Conservation (phyloP, 2,797 vertebrate genomes). For the Rhadinocentrus ornatus region DNA sequence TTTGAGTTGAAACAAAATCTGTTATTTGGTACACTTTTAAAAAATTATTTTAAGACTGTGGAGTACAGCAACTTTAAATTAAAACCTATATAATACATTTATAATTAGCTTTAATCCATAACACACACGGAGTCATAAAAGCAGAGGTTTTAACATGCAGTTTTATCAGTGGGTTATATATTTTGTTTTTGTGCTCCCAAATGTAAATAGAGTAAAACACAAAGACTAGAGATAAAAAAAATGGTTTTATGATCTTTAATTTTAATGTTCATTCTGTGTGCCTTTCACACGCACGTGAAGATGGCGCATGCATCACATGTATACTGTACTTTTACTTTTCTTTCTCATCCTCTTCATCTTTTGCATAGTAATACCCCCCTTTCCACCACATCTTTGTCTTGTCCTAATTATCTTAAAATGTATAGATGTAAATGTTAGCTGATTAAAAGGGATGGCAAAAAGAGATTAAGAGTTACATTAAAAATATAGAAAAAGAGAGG, state of each 20-base stretch:
- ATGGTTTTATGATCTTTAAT: slow-evolving; percentile 51
- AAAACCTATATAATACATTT: no score
- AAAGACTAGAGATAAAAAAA: slow-evolving; percentile 50
- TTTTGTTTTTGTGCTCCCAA: not conserved
- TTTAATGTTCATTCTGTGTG: slow-evolving; percentile 65
- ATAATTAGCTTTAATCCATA: no score
- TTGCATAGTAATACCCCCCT: slow-evolving; percentile 80
- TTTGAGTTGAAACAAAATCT: no score
- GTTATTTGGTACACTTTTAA: no score
- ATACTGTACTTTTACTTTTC: slow-evolving; percentile 47
- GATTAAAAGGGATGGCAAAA: not conserved
- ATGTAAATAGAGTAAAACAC: slow-evolving; percentile 27
- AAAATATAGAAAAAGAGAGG: not conserved
- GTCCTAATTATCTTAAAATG: slow-evolving; percentile 14
- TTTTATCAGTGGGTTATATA: no score
- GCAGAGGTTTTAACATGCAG: no score
- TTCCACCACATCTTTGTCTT: slow-evolving; percentile 7
- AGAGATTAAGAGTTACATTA: slow-evolving; percentile 9
- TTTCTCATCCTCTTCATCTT: slow-evolving; percentile 14
- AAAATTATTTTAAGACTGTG: no score
- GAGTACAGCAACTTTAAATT: no score
- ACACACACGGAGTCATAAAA: no score
- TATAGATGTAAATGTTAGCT: slow-evolving; percentile 16
- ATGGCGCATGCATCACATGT: slow-evolving; percentile 78
- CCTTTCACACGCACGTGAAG: slow-evolving; percentile 66